A percentile compares a stretch with the other conserved stretches of the same genome.
phyloP scores from a whole-genome alignment of 1,140 invertebrate genomes.

The Scaptomyza graminum region DNA sequence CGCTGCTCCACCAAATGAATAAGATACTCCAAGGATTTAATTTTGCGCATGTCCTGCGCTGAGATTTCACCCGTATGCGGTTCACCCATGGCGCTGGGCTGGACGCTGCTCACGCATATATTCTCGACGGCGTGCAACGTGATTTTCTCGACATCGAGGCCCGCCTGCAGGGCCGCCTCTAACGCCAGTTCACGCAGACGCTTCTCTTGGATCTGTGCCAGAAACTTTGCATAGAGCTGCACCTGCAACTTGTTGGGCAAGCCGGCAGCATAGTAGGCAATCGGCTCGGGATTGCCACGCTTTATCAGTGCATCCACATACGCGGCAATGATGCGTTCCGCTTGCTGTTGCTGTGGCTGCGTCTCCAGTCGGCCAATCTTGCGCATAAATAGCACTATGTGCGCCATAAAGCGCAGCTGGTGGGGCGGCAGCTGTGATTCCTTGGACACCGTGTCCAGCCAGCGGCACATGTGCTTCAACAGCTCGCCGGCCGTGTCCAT shows the following conservation, averaged over 20 bases:
- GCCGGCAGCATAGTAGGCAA: conserved; percentile 93
- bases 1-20: conserved; percentile 91
- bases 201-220: conserved; percentile 87
- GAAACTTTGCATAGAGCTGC: conserved; percentile 90
- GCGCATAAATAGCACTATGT: conserved; percentile 92
- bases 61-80: conserved; percentile 59
- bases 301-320: conserved; percentile 89
- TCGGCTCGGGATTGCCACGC: conserved; percentile 89
- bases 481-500: conserved; percentile 88
- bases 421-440: conserved; percentile 84
- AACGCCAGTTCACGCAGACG: conserved; percentile 85
- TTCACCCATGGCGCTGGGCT: conserved; percentile 39
- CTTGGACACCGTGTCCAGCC: conserved; percentile 71
- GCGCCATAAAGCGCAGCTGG: conserved; percentile 90
- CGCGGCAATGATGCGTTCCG: conserved; percentile 89
- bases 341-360: conserved; percentile 87
- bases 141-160: conserved; percentile 93
- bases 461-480: conserved; percentile 86
- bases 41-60: conserved; percentile 85
- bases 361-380: conserved; percentile 88
- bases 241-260: conserved; percentile 90
- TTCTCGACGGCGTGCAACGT: conserved; percentile 92
- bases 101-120: conserved; percentile 85
- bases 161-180: conserved; percentile 88
- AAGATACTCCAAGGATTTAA: conserved; percentile 95